A percentile compares a stretch with the other conserved stretches of the same genome.
Evolutionary conservation across 2,888 invertebrate species (phyloP).

Genomic region (Scelioninae gen. 1): DNA sequence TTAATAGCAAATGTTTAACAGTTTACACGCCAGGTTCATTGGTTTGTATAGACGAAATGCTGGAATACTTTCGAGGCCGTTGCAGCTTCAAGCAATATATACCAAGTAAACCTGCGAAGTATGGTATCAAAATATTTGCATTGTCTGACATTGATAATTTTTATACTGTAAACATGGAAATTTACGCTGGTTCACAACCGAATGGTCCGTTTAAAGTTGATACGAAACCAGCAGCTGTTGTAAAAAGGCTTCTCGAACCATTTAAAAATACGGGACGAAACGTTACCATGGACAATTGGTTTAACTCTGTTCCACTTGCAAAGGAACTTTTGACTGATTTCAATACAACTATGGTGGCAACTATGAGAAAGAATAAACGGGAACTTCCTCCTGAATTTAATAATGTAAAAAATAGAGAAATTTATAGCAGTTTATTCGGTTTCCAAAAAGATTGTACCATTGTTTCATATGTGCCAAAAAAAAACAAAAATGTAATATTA

Average conservation of each 20-base stretch:
- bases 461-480: too few species aligned
- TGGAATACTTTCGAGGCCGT: constrained; percentile 64
- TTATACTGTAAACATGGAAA: constrained; percentile 73
- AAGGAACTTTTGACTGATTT: constrained; percentile 68
- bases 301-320: constrained; percentile 74
- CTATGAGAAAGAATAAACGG: constrained; percentile 70
- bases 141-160: constrained; percentile 12
- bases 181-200: constrained; percentile 75
- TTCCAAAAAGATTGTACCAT: too few species aligned
- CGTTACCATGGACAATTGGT: constrained; percentile 76
- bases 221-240: constrained; percentile 74
- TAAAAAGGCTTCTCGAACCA: constrained; percentile 62
- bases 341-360: constrained; percentile 69
- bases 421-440: too few species aligned
- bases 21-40: not conserved
- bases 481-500: too few species aligned
- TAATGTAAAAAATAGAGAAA: too few species aligned
- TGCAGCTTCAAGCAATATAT: constrained; percentile 48
- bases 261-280: constrained; percentile 71
- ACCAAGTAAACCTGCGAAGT: constrained; percentile 25
- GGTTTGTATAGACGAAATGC: constrained; percentile 67
- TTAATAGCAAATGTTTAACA: constrained; percentile 18
- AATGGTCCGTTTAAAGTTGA: constrained; percentile 73
- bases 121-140: constrained; percentile 47
- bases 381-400: constrained; percentile 56